Evolutionary conservation across 2,113 vertebrate genomes (phyloP).

Genomic region (Nothobranchius kuhntae): DNA sequence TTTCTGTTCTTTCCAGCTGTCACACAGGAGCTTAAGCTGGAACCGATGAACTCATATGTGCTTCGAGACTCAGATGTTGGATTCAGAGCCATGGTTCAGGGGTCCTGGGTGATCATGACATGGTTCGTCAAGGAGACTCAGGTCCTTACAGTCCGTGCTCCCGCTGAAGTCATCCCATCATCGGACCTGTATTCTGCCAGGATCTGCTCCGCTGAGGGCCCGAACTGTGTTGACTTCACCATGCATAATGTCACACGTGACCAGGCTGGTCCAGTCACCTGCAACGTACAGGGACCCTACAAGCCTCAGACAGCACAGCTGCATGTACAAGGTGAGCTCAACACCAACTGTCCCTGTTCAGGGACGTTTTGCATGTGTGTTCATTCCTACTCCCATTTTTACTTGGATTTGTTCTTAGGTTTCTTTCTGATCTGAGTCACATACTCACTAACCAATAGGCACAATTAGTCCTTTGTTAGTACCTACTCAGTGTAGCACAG

Average conservation of each 20-base stretch:
- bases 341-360: not conserved
- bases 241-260: conserved; percentile 42
- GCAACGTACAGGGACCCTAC: conserved; percentile 40
- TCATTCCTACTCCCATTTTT: not conserved
- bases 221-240: conserved; percentile 60
- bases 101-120: conserved; percentile 30
- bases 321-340: conserved; percentile 67
- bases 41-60: conserved; percentile 41
- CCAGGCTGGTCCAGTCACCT: conserved; percentile 39
- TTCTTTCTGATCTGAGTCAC: too few species aligned
- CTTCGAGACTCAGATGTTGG: conserved; percentile 46
- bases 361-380: not conserved
- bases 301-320: conserved; percentile 38
- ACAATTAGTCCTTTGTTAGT: too few species aligned
- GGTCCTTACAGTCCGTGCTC: not conserved
- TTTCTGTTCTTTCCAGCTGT: conserved; percentile 23
- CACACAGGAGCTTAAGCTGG: conserved; percentile 38
- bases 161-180: fast-evolving
- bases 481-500: too few species aligned
- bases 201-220: conserved; percentile 26
- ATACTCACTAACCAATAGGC: too few species aligned
- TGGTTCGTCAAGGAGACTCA: conserved; percentile 16
- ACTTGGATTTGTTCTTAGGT: too few species aligned
- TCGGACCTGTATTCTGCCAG: conserved; percentile 21
- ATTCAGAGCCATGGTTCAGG: conserved; percentile 61